phyloP scores from a whole-genome alignment of 2,888 invertebrate species.

The Nymphalis urticae region DNA sequence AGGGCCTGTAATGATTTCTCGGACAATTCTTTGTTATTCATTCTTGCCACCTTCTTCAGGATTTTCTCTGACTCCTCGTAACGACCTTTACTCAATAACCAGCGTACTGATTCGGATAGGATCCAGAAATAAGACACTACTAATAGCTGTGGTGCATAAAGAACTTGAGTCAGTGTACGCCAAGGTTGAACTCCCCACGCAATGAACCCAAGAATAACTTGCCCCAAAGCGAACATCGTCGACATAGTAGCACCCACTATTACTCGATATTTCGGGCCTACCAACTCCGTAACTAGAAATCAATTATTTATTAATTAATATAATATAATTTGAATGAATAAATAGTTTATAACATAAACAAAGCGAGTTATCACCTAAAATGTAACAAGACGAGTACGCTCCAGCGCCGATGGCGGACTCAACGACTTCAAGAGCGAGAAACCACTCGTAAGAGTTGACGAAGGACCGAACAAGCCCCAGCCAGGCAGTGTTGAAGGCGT shows the following conservation, averaged over 20 bases:
- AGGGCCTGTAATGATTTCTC: conserved; percentile 76
- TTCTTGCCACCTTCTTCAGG: conserved; percentile 83
- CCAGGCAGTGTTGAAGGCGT: conserved; percentile 83
- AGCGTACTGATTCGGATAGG: conserved; percentile 88
- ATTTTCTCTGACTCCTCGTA: conserved; percentile 84
- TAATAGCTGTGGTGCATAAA: conserved; percentile 87
- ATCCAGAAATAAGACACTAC: conserved; percentile 86
- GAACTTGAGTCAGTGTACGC: conserved; percentile 84
- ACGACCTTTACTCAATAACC: conserved; percentile 87
- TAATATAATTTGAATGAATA: not conserved
- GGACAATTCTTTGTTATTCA: conserved; percentile 82
- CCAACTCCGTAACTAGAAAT: conserved; percentile 87
- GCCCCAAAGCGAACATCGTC: conserved; percentile 87
- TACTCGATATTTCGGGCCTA: conserved; percentile 87
- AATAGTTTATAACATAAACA: not conserved
- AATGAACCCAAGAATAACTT: conserved; percentile 85
- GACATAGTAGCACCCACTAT: conserved; percentile 87
- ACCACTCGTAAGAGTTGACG: conserved; percentile 86
- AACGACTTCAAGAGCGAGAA: conserved; percentile 85
- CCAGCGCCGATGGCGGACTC: conserved; percentile 87
- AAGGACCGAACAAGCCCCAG: conserved; percentile 86
- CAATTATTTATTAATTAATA: too few relatives aligned
- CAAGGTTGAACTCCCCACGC: conserved; percentile 87
- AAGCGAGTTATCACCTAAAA: conserved; percentile 78
- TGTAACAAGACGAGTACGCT: conserved; percentile 87